phyloP scores from a whole-genome alignment of 2,888 invertebrate genomes.

The Chymomyza caudatula region DNA sequence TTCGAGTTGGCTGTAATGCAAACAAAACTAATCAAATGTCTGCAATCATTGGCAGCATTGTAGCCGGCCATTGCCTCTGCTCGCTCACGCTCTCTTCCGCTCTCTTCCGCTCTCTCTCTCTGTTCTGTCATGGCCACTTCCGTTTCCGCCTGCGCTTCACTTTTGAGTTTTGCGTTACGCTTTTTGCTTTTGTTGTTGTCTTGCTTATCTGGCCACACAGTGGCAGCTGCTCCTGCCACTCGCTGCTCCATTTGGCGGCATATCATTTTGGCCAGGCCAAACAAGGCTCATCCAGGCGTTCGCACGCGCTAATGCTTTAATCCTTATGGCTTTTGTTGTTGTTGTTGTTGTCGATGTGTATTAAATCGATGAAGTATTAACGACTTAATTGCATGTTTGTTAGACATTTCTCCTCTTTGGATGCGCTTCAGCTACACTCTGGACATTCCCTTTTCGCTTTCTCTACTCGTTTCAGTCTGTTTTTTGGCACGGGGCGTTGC shows the following conservation, averaged over 20 bases:
- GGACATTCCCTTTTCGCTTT: constrained; percentile 40
- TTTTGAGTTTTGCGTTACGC: neutral
- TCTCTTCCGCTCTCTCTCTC: neutral
- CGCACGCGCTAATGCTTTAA: constrained; percentile 75
- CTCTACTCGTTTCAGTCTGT: neutral
- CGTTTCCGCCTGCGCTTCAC: constrained; percentile 29
- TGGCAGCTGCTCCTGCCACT: neutral
- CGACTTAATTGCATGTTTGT: constrained; percentile 77
- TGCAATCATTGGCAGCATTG: constrained; percentile 51
- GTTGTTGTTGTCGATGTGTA: constrained; percentile 43
- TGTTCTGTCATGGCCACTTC: constrained; percentile 29
- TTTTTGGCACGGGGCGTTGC: constrained; percentile 53
- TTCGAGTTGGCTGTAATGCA: constrained; percentile 16
- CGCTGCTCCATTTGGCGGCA: constrained; percentile 7
- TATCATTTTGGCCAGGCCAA: constrained; percentile 37
- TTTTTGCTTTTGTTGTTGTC: constrained; percentile 13
- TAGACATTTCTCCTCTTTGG: constrained; percentile 56
- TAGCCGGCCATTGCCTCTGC: constrained; percentile 41
- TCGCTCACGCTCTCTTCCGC: constrained; percentile 32
- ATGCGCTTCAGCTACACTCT: neutral
- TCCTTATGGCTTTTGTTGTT: constrained; percentile 42
- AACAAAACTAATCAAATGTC: constrained; percentile 75
- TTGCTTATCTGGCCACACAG: neutral
- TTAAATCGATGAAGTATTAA: constrained; percentile 77
- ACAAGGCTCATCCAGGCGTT: constrained; percentile 35